Percentiles rank a stretch among this genome's conserved stretches.
phyloP scores from a whole-genome alignment of 2,888 invertebrate genomes.

The Strigamia transsilvanica region DNA sequence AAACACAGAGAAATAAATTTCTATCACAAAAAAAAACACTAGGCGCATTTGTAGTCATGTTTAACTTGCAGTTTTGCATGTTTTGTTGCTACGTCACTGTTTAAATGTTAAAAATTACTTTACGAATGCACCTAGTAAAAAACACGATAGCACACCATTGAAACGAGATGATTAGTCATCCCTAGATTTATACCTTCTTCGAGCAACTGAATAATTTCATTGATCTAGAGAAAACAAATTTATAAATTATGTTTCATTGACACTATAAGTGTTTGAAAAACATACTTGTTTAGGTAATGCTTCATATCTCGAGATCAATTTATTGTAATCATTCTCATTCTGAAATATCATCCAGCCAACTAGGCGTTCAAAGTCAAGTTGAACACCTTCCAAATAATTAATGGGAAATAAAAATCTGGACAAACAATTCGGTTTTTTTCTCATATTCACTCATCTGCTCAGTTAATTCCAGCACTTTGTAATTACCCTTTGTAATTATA shows the following conservation, averaged over 20 bases:
- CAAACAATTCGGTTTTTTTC: neutral
- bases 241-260: neutral
- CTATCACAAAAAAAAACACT: no score
- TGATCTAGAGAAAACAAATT: neutral
- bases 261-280: neutral
- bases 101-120: no score
- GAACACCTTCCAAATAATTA: constrained; percentile 61
- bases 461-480: neutral
- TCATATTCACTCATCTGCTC: neutral
- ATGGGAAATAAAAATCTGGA: constrained; percentile 61
- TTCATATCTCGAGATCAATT: constrained; percentile 60
- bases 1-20: neutral
- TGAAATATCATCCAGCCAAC: constrained; percentile 59
- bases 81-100: no score
- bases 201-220: constrained; percentile 59
- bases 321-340: constrained; percentile 59
- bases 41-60: no score
- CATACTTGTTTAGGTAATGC: constrained; percentile 60
- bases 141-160: constrained; percentile 56
- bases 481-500: constrained; percentile 56
- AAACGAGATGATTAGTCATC: constrained; percentile 58
- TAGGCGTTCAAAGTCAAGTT: constrained; percentile 59
- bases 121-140: no score
- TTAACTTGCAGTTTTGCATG: no score
- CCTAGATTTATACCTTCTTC: constrained; percentile 60